Base-by-base conservation (phyloP, 2,113 vertebrate species). In the Prinia subflava region DNA sequence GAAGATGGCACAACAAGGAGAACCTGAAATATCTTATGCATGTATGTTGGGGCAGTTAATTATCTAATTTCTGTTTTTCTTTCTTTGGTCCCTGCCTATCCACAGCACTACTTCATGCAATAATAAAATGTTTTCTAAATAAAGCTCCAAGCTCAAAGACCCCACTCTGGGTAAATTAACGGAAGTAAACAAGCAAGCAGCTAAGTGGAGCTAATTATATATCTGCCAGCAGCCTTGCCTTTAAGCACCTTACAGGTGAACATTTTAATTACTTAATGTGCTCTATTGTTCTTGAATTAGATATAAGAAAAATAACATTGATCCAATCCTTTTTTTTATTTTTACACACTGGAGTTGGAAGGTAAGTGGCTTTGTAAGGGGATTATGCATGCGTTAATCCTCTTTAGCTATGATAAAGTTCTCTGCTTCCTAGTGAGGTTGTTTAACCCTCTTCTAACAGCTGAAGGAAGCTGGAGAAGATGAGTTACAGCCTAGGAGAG, bases 191-290 rank as follows among this genome's bases (percentile, higher is more conserved):
- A 90, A 95, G 68, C 83, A 88, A 73, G 83, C 77, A 87, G 79
- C 76, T 87, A 75, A 80, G 79, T 68, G 79, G 64, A 89, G 76
- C 87, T 97, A 96, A 94, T 96, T 94, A 85, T 94, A 28, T 59
- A 89, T 74, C 81, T 91, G 85, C 75, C 69, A 78, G 78, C 80
- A 83, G 94, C 70, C 62, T 90, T 79, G 57, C 49, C 92, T 95
- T 81, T 95, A 96, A 95, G 94, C 65, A 70, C 69, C 92, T 96
- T 91, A 96, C 85, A 94, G 84, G 93, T 94, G 89, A 91, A 94
- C 79, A 76, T 82, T 96, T 96, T 96, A 97, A 96, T 96, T 95
- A 94, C 91, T 94, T 96, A 96, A 96, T 96, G 69, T 85, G 83
- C 68, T 95, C 86, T 73, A 75, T 96, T 96, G 95, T 94, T 95